Evolutionary conservation across 2,113 vertebrate species (phyloP).

Genomic region (Onychostruthus taczanowskii): DNA sequence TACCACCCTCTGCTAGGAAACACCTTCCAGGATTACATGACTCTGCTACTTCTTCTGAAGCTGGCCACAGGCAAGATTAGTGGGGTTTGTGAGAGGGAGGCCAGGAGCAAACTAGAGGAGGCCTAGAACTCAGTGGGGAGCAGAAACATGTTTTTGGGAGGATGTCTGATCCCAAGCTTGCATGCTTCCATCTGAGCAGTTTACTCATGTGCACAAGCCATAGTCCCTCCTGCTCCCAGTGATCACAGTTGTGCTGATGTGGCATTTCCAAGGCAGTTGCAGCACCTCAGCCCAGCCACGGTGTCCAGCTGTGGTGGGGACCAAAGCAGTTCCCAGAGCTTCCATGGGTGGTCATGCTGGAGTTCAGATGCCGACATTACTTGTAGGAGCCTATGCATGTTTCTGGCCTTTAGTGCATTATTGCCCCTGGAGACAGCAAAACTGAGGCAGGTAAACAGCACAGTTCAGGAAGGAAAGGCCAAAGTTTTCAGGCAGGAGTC

Average conservation of each 20-base stretch:
- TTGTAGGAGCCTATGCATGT: fast-evolving
- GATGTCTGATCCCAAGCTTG: not conserved
- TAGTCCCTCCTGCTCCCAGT: not conserved
- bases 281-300: fast-evolving
- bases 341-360: fast-evolving
- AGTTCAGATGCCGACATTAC: not conserved
- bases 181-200: not conserved
- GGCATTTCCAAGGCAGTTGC: not conserved
- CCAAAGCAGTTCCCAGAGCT: not conserved
- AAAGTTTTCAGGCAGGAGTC: not conserved
- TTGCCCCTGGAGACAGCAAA: not conserved
- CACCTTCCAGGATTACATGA: not conserved
- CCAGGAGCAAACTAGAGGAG: not conserved
- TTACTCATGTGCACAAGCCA: not conserved
- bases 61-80: not conserved
- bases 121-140: not conserved
- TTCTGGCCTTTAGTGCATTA: not conserved
- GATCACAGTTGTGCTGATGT: not conserved
- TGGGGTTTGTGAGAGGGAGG: not conserved
- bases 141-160: not conserved
- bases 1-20: not conserved
- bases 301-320: not conserved
- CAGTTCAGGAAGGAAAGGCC: not conserved
- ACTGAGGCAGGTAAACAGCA: not conserved
- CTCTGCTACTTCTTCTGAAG: not conserved